Conservation (phyloP, 2,888 invertebrate genomes). For the Zootermopsis nevadensis region DNA sequence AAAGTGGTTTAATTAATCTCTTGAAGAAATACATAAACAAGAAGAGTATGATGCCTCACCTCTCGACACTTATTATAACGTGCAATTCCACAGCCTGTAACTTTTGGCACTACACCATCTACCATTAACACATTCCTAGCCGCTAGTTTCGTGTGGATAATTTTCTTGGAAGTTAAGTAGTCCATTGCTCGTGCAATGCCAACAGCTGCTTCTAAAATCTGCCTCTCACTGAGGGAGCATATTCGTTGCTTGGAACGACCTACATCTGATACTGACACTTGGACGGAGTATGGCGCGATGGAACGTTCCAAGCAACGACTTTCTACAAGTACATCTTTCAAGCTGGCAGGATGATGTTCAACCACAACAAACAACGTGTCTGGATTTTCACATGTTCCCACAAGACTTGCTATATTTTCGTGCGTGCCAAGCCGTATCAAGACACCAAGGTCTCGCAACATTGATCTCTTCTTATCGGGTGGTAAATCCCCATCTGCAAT, state of each 20-base stretch:
- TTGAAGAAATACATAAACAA: too few species aligned
- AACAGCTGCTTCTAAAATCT: constrained; percentile 72
- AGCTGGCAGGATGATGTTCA: constrained; percentile 73
- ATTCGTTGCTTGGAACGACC: constrained; percentile 51
- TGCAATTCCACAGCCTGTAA: constrained; percentile 80
- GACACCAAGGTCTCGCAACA: constrained; percentile 78
- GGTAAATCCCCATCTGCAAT: constrained; percentile 69
- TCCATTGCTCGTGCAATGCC: constrained; percentile 80
- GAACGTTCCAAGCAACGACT: constrained; percentile 66
- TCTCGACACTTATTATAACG: constrained; percentile 73
- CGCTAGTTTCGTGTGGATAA: constrained; percentile 77
- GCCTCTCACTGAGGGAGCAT: constrained; percentile 72
- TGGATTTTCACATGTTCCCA: constrained; percentile 83
- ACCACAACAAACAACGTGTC: constrained; percentile 80
- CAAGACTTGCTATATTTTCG: constrained; percentile 77
- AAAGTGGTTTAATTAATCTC: too few species aligned
- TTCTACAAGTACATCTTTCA: constrained; percentile 71
- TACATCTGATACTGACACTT: constrained; percentile 63
- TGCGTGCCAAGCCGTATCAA: constrained; percentile 77
- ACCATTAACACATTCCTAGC: constrained; percentile 78
- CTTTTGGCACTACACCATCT: constrained; percentile 75
- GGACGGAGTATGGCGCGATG: constrained; percentile 58
- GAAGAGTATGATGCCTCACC: constrained; percentile 55
- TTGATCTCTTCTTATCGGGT: constrained; percentile 63
- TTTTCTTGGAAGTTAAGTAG: constrained; percentile 66